phyloP scores from a whole-genome alignment of 2,797 vertebrate species.

The Tamandua tetradactyla region DNA sequence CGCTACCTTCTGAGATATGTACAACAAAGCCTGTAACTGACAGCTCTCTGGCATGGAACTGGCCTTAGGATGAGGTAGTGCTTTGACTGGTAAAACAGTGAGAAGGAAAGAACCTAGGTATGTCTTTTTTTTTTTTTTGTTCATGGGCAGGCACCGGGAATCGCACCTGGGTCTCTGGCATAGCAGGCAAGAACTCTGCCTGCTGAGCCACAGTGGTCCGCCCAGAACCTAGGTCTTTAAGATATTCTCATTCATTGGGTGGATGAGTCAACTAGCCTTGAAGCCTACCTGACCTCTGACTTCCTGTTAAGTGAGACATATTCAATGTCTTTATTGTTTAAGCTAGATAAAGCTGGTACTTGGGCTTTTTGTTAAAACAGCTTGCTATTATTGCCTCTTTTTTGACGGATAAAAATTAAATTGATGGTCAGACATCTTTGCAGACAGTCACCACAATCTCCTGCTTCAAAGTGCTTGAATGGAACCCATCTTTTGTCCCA shows the following conservation, averaged over 20 bases:
- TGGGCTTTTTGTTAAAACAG: not conserved
- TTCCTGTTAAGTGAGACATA: not conserved
- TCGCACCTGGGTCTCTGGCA: too few species aligned
- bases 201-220: too few species aligned
- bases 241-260: not conserved
- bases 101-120: not conserved
- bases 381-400: not conserved
- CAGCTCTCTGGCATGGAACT: not conserved
- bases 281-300: not conserved
- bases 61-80: not conserved
- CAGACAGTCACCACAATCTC: too few species aligned
- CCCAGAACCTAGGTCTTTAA: not conserved
- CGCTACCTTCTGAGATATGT: not conserved
- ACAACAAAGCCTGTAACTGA: not conserved
- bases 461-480: too few species aligned
- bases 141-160: too few species aligned
- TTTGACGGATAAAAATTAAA: not conserved
- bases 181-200: too few species aligned
- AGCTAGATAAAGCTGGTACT: not conserved
- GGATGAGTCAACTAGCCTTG: not conserved
- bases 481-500: too few species aligned
- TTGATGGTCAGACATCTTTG: too few species aligned
- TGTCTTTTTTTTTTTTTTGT: too few species aligned
- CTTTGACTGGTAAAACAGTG: not conserved
- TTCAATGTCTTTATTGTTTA: not conserved